Percentiles rank a stretch among this genome's conserved stretches.
Conservation (phyloP, 2,797 vertebrate genomes). For the Squalus acanthias region DNA sequence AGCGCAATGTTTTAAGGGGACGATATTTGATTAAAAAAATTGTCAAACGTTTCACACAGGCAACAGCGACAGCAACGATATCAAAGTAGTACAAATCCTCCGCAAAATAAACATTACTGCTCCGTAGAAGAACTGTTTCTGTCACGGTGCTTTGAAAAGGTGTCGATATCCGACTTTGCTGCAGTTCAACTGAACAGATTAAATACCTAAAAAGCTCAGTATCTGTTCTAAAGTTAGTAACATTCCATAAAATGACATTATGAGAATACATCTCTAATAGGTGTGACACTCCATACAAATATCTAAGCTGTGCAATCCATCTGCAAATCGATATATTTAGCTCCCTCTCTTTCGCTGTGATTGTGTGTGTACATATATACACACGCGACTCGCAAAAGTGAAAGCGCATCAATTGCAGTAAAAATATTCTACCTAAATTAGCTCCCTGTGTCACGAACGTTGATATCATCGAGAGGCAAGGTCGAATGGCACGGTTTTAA, state of each 20-base stretch:
- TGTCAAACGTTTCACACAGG: too few relatives aligned
- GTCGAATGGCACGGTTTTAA: neutral
- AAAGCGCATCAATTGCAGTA: neutral
- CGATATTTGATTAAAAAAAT: too few relatives aligned
- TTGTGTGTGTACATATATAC: neutral
- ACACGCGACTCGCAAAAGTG: too few relatives aligned
- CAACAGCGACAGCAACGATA: too few relatives aligned
- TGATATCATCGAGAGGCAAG: slow-evolving; percentile 13
- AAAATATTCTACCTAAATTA: neutral
- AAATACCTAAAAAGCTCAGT: neutral
- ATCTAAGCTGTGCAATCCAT: neutral
- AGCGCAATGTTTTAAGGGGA: too few relatives aligned
- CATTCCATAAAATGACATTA: neutral
- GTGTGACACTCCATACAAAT: neutral
- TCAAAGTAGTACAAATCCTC: too few relatives aligned
- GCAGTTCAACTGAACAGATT: neutral
- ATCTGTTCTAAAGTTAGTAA: neutral
- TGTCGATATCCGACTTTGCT: neutral
- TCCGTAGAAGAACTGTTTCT: too few relatives aligned
- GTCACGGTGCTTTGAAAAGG: too few relatives aligned
- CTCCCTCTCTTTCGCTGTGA: neutral
- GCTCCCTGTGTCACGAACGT: neutral
- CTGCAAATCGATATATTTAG: neutral
- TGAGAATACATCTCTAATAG: neutral
- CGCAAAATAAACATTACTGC: too few relatives aligned